Base-by-base conservation (phyloP, 2,113 vertebrate genomes). In the Argyrosomus japonicus region DNA sequence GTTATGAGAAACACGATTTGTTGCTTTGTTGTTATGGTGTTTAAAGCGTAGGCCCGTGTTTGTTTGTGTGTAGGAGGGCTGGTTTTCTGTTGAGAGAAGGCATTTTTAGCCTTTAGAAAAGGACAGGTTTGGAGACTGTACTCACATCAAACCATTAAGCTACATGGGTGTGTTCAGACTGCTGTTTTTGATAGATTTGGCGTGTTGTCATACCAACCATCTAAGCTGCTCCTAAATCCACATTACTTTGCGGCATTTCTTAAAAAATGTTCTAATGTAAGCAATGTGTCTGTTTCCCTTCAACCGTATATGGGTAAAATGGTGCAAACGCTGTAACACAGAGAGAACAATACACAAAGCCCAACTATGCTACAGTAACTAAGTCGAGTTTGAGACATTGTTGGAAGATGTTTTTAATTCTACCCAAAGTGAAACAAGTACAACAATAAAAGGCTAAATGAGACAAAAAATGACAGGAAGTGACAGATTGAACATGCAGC, bases 391-490 rank as follows among this genome's bases (percentile, higher is more conserved):
- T 36, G 36, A 36, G 36, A 36, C 13, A 4, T 47, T 14, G 11
- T 25, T 5, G 25, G 2, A 27, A 23, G 0, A 15, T 10, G 14
- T 58, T 62, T 62, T 12, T 2, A 53, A 54, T n/a, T 8, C 58
- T 43, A 19, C 25, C 27, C 0, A 25, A 65, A 47, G 47, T 62
- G 47, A 54, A 72, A 63, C 12, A 67, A 32, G 3, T 65, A 4
- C 19, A 32, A 61, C 14, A 23, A 75, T 60, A 62, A 71, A 53
- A 75, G 43, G 21, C 43, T 7, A 53, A 47, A 74, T 36, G 62
- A 54, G 53, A 62, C n/a, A 27, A 29, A 48, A 21, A 71, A 2
- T 58, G 70, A 75, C 87, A 72, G 23, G 12, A 29, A 7, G 43
- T 63, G 56, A 80, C 48, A 58, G 19, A 17, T 1, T 32, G 63